Evolutionary conservation across 2,888 invertebrate genomes (phyloP), one percentile per base, ranked within the genome.

Genomic region (Pasiphila rectangulata): DNA sequence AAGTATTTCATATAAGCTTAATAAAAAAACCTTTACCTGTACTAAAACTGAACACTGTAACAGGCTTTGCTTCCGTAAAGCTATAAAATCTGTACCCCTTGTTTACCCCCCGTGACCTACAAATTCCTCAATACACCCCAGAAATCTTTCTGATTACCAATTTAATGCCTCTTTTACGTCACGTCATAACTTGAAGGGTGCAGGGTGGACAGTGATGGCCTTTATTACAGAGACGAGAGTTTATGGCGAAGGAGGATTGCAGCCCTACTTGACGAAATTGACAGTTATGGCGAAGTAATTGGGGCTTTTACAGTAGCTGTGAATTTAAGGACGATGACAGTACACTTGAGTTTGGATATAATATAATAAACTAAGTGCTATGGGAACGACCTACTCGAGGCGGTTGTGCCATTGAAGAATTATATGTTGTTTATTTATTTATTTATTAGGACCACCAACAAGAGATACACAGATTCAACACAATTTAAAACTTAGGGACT

Each of bases 141-240:
- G 42, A 51, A 42, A 44, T 48, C 51, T 51, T 53, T 49, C 55
- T 46, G 51, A 58, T 54, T 52, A 49, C 56, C 48, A 45, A 54
- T 56, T 58, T 56, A 54, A 56, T 32, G 51, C 30, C 37, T 12
- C 29, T 56, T 56, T 56, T 54, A 58, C 49, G 52, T 40, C 27
- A 24, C 44, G 52, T 51, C 54, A 56, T 58, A 58, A 54, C 56
- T 58, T 39, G 44, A 43, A 41, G 43, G 52, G 51, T 52, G 40
- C 51, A 48, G 46, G 46, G 34, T 34, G 49, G 56, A 54, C 58
- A 50, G 35, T 40, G 52, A 51, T 45, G 45, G 52, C 36, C 49
- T 48, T 58, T 54, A 58, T 58, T 54, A 52, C 55, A 29, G 29
- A 49, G 24, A 42, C 49, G 40, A 44, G 37, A 46, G 23, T 56